These are phyloP conservation scores for Furcula furcula DNA, from an alignment of 2,888 invertebrate species.

Conservation along the genomic window DNA sequence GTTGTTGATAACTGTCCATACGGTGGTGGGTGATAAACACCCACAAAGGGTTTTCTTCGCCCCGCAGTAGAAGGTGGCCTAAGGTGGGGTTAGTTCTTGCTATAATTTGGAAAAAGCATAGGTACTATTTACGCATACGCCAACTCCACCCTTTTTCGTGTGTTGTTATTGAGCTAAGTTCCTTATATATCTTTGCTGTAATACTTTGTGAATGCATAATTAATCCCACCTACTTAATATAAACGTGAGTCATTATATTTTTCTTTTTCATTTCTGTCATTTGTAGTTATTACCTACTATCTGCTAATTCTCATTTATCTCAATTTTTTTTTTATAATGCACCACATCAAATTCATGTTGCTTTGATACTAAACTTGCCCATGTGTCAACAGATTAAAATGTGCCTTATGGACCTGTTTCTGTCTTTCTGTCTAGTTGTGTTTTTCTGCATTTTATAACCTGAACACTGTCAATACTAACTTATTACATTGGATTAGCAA, in stretches of 20 bases:
- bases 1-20: slow-evolving; percentile 25
- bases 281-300: slow-evolving; percentile 3
- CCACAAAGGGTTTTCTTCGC: slow-evolving; percentile 44
- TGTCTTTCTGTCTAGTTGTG: too few relatives aligned
- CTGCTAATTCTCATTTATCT: too few relatives aligned
- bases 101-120: slow-evolving; percentile 28
- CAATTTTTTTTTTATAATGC: too few relatives aligned
- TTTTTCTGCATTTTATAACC: too few relatives aligned
- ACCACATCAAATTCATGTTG: too few relatives aligned
- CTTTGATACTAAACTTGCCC: too few relatives aligned
- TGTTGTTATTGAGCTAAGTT: slow-evolving; percentile 23
- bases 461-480: too few relatives aligned
- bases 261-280: too few relatives aligned
- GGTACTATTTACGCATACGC: not conserved
- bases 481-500: too few relatives aligned
- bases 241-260: slow-evolving; percentile 10
- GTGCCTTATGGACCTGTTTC: too few relatives aligned
- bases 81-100: slow-evolving; percentile 68
- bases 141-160: slow-evolving; percentile 2
- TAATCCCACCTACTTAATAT: slow-evolving; percentile 3
- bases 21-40: slow-evolving; percentile 21
- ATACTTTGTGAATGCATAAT: slow-evolving; percentile 3
- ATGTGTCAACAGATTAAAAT: too few relatives aligned
- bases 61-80: too few relatives aligned
- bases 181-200: slow-evolving; percentile 9